A percentile compares a stretch with the other conserved stretches of the same genome.
Evolutionary conservation across 2,888 invertebrate genomes (phyloP).

Genomic region (Apoderus coryli): DNA sequence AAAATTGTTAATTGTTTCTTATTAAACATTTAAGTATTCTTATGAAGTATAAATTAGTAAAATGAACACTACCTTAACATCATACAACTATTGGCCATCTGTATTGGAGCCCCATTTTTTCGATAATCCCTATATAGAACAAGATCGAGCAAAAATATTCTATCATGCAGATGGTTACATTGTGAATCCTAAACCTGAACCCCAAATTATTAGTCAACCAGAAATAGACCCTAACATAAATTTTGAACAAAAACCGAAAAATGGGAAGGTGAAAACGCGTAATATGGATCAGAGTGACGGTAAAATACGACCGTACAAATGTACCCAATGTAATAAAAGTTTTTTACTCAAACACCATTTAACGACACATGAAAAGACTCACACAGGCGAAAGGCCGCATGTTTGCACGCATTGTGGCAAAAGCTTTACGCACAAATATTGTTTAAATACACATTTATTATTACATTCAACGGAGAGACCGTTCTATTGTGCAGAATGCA

Average conservation of each 20-base stretch:
- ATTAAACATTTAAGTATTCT: too few relatives aligned
- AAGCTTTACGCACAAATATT: constrained; percentile 69
- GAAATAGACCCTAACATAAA: constrained; percentile 9
- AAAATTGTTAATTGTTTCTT: too few relatives aligned
- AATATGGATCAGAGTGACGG: too few relatives aligned
- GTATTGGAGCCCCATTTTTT: constrained; percentile 13
- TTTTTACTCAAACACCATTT: constrained; percentile 73
- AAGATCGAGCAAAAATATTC: constrained; percentile 11
- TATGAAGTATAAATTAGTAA: too few relatives aligned
- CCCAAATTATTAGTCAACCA: constrained; percentile 11
- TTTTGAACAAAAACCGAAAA: constrained; percentile 10
- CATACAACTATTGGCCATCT: constrained; percentile 13
- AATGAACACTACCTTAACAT: too few relatives aligned
- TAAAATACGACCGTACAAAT: constrained; percentile 54
- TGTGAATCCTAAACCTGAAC: constrained; percentile 13
- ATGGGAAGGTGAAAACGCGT: too few relatives aligned
- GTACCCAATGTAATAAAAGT: constrained; percentile 71
- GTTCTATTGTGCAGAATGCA: constrained; percentile 71
- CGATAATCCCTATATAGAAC: constrained; percentile 9
- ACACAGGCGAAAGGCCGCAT: constrained; percentile 67
- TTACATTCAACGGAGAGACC: constrained; percentile 70
- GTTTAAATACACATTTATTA: constrained; percentile 67
- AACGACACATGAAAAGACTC: constrained; percentile 69
- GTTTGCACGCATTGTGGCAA: constrained; percentile 68
- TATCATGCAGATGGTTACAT: constrained; percentile 13